Percentiles rank a stretch among this genome's conserved stretches.
Evolutionary conservation across 2,797 vertebrate species (phyloP).

Genomic region (Phataginus tetradactyla): DNA sequence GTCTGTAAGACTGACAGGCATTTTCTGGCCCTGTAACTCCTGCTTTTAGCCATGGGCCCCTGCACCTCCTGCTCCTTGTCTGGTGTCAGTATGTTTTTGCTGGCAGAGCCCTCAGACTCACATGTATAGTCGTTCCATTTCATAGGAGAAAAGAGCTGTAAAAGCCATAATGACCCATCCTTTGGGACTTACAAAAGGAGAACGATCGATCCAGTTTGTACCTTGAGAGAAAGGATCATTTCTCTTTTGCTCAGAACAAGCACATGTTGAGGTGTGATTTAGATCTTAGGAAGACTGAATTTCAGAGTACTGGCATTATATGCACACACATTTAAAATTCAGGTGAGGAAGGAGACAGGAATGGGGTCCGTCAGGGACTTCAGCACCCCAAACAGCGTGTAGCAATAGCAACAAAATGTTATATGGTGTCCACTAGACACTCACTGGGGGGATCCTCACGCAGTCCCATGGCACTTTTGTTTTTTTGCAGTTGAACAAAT

Average conservation of each 20-base stretch:
- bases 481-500: not conserved
- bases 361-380: not conserved
- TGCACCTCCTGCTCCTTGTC: not conserved
- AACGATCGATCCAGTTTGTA: not conserved
- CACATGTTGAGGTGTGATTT: not conserved
- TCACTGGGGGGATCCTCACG: fast-evolving
- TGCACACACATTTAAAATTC: not conserved
- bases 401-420: too few species aligned
- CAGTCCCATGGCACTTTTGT: fast-evolving
- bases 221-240: not conserved
- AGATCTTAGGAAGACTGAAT: not conserved
- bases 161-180: not conserved
- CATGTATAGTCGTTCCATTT: not conserved
- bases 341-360: not conserved
- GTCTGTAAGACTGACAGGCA: not conserved
- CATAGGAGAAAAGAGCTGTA: not conserved
- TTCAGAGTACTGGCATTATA: not conserved
- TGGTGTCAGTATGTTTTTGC: fast-evolving
- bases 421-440: not conserved
- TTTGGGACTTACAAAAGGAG: not conserved
- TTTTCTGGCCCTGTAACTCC: not conserved
- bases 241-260: not conserved
- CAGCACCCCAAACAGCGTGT: not conserved
- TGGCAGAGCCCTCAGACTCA: not conserved
- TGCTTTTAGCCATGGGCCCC: not conserved